Percentiles rank a stretch among this genome's conserved stretches.
Conservation (phyloP, 2,888 invertebrate species). For the Drosophila dives region DNA sequence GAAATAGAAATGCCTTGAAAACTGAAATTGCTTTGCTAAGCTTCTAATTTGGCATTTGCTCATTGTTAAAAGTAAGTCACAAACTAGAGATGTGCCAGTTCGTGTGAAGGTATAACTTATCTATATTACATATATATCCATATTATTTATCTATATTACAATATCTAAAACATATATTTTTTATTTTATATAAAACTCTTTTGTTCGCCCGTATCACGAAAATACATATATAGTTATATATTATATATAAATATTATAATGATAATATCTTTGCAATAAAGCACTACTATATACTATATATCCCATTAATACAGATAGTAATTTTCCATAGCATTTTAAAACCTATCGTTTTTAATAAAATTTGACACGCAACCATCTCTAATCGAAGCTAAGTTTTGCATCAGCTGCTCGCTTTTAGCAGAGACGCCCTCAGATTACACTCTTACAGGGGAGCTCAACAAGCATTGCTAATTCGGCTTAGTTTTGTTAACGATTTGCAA, state of each 20-base stretch:
- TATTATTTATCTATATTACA: too few relatives aligned
- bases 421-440: constrained; percentile 7
- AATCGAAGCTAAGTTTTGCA: constrained; percentile 15
- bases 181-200: too few relatives aligned
- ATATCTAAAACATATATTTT: too few relatives aligned
- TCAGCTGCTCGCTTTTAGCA: constrained; percentile 45
- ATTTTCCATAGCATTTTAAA: neutral
- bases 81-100: constrained; percentile 1
- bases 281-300: too few relatives aligned
- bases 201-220: neutral
- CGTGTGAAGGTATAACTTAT: neutral
- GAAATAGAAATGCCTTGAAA: constrained; percentile 44
- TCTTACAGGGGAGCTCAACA: constrained; percentile 21
- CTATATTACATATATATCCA: too few relatives aligned
- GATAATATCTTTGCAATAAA: too few relatives aligned
- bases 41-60: constrained; percentile 47
- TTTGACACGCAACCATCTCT: constrained; percentile 2
- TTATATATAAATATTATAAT: neutral
- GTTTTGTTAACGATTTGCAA: constrained; percentile 75
- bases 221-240: neutral
- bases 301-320: neutral
- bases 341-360: neutral
- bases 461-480: constrained; percentile 71
- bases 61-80: constrained; percentile 34
- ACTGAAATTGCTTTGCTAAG: constrained; percentile 56